Evolutionary conservation across 2,113 vertebrate genomes (phyloP), one percentile per base, ranked within the genome.

Genomic region (Colaptes auratus): DNA sequence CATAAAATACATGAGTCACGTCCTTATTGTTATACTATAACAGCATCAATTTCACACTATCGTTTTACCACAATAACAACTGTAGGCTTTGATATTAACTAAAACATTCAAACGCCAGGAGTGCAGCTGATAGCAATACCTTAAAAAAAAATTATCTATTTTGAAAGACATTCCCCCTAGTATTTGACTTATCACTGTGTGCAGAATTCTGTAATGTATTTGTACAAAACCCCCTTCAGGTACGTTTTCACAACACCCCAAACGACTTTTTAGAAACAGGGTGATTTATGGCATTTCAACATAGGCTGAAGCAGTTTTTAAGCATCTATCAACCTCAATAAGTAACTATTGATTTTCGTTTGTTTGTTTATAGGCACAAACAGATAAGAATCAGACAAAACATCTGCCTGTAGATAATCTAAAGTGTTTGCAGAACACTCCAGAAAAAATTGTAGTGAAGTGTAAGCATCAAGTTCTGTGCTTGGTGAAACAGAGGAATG

Each of bases 1-100:
- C 97, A 98, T 98, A 98, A 98, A 98, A 97, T 97, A 98, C 97
- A 98, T 95, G 96, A 97, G 97, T 97, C 98, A 98, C 96, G 84
- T 98, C 97, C 97, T 98, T 97, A 97, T 97, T 97, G 98, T 98
- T 98, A 98, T 97, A 98, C 28, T 97, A 97, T 98, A 98, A 98
- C 98, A 96, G 98, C 97, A 98, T 96, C 97, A 97, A 97, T 98
- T 98, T 98, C 97, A 98, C 95, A 98, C 98, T 98, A 98, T 98
- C 97, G 91, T 97, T 98, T 97, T 97, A 96, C 86, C 95, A 97
- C 95, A 97, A 97, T 97, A 98, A 97, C 97, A 95, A 97, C 65
- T 66, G 78, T 93, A 96, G 95, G 63, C 21, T 97, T 95, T 97
- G 97, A 97, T 95, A 98, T 97, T 97, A 97, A 76, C 96, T 95